These are phyloP conservation scores for Xestobium rufovillosum DNA, from an alignment of 2,888 invertebrate species.

Conservation along the genomic window DNA sequence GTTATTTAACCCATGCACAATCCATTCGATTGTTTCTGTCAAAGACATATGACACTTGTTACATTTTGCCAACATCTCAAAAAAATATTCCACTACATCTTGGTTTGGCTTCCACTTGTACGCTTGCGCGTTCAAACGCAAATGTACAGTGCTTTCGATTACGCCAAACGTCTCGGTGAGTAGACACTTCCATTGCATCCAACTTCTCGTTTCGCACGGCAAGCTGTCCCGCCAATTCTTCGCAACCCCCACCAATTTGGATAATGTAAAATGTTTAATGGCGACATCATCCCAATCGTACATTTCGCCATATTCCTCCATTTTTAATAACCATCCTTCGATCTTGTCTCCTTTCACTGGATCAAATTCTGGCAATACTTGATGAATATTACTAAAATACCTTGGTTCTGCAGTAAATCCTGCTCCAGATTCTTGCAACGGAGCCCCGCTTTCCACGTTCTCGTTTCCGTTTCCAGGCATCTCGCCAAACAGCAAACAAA, in stretches of 20 bases:
- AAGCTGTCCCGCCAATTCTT: slow-evolving; percentile 23
- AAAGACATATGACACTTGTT: slow-evolving; percentile 21
- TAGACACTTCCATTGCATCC: neutral
- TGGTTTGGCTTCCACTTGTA: slow-evolving; percentile 18
- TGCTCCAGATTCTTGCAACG: no score
- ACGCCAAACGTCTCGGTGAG: slow-evolving; percentile 5
- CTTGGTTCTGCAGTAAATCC: no score
- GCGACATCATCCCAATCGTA: slow-evolving; percentile 23
- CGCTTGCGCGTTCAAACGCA: slow-evolving; percentile 18
- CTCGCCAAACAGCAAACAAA: no score
- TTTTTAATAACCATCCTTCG: slow-evolving; percentile 19
- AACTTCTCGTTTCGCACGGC: neutral
- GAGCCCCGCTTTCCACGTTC: no score
- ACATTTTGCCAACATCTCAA: slow-evolving; percentile 22
- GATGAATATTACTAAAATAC: slow-evolving; percentile 7
- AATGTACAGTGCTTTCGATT: slow-evolving; percentile 4
- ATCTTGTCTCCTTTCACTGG: slow-evolving; percentile 12
- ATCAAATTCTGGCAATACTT: slow-evolving; percentile 12
- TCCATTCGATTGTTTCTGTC: no score
- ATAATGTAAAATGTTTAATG: no score
- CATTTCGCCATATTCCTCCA: slow-evolving; percentile 21
- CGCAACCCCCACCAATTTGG: slow-evolving; percentile 23
- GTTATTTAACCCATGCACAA: slow-evolving; percentile 18
- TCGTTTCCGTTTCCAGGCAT: no score
- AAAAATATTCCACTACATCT: slow-evolving; percentile 19